Evolutionary conservation across 2,797 vertebrate genomes (phyloP).

Genomic region (Sparus aurata): DNA sequence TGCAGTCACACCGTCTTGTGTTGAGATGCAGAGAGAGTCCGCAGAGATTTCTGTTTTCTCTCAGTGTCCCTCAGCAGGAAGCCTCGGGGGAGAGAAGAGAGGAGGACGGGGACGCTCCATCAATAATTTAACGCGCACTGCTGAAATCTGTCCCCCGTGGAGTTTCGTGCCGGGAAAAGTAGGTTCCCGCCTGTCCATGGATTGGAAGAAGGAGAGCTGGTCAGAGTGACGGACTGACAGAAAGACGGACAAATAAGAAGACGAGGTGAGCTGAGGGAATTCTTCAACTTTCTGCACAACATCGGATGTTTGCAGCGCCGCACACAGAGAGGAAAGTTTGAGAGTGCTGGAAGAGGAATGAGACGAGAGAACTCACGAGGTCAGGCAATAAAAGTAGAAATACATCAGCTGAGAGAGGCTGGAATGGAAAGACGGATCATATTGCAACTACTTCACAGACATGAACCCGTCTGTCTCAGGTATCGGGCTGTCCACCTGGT

Average conservation of each 20-base stretch:
- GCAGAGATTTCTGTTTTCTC: conserved; percentile 46
- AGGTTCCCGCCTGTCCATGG: conserved; percentile 32
- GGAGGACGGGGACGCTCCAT: conserved; percentile 46
- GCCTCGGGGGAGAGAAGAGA: conserved; percentile 27
- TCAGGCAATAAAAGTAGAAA: background rate
- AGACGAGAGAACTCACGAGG: background rate
- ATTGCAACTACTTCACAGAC: background rate
- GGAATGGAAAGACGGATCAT: background rate
- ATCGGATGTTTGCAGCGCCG: background rate
- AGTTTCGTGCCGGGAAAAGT: conserved; percentile 17
- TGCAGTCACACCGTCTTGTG: background rate
- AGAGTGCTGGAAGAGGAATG: background rate
- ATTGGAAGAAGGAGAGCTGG: conserved; percentile 27
- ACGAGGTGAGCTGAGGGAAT: conserved; percentile 21
- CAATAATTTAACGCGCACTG: conserved; percentile 59
- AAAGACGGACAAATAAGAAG: conserved; percentile 1
- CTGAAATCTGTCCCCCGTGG: conserved; percentile 58
- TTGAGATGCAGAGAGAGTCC: conserved; percentile 42
- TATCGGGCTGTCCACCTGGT: no score
- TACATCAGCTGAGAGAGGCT: background rate
- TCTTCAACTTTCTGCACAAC: conserved; percentile 20
- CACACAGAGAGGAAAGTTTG: conserved; percentile 20
- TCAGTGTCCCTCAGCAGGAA: conserved; percentile 43
- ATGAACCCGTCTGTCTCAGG: no score
- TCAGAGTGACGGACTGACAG: background rate